phyloP scores from a whole-genome alignment of 2,888 invertebrate genomes.

The Aradus depressus region DNA sequence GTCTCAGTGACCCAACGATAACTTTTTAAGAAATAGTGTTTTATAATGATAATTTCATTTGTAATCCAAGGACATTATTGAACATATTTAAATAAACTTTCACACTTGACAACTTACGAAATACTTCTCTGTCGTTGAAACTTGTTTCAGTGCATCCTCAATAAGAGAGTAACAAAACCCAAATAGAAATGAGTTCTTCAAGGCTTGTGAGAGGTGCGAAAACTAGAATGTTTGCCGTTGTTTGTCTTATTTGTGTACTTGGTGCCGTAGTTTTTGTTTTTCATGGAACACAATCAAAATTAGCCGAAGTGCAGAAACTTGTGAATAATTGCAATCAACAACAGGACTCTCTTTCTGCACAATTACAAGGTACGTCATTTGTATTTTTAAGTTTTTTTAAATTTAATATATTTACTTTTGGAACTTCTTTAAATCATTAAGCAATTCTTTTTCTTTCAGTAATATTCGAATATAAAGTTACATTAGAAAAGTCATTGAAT shows the following conservation, averaged over 20 bases:
- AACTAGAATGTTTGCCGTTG: conserved; percentile 44
- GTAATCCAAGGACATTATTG: conserved; percentile 11
- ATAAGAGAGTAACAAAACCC: not conserved
- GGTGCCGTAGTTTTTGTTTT: conserved; percentile 46
- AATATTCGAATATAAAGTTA: conserved; percentile 46
- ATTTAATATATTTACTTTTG: not conserved
- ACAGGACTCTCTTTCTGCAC: conserved; percentile 46
- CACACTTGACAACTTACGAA: conserved; percentile 7
- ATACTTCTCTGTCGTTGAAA: not conserved
- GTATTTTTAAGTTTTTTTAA: conserved; percentile 4
- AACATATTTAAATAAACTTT: conserved; percentile 6
- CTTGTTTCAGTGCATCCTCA: not conserved
- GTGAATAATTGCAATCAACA: conserved; percentile 46
- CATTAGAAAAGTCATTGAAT: conserved; percentile 46
- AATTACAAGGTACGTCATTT: conserved; percentile 44
- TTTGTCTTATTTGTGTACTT: conserved; percentile 43
- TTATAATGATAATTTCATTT: conserved; percentile 2
- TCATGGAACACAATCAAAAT: conserved; percentile 46
- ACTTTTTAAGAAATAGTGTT: not conserved
- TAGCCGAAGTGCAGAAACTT: conserved; percentile 44
- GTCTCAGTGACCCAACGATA: not conserved
- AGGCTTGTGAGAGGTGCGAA: conserved; percentile 47
- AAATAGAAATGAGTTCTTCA: conserved; percentile 40
- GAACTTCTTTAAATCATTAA: no score
- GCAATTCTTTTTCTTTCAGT: conserved; percentile 40